Evolutionary conservation across 35 echinoderm and acorn worm species (phyloP), one percentile per base, ranked within the genome.

Genomic region (Apostichopus japonicus): DNA sequence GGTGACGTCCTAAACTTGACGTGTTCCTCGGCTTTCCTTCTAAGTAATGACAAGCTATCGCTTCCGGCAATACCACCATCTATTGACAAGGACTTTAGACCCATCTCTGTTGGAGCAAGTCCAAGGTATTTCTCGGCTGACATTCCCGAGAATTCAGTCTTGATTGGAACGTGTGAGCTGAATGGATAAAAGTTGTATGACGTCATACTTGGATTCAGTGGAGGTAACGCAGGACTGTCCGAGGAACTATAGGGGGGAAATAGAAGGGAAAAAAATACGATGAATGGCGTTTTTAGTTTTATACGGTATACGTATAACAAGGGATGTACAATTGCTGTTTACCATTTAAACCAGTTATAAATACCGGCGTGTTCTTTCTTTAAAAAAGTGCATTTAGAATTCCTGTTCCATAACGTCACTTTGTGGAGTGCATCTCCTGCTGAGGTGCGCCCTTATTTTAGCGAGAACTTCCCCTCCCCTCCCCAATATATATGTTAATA

Each of bases 161-260:
- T 90, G 87, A 90, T 90, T 72, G 62, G 87, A 51, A 90, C 71
- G 15, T 71, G 62, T 6, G 63, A 51, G 71, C 71, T 53, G 71
- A 90, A 90, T 90, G 87, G 87, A 77, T 90, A 90, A 77, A 90
- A 90, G 87, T 77, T 90, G 87, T 90, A 90, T 77, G 87, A 77
- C 71, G 87, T 71, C 71, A 90, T 71, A 75, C 83, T 87, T 17
- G 63, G 24, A 77, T 71, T 77, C 6, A 77, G n/a, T 77, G 87
- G 87, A 13, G 71, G 62, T 57, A 77, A 77, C 24, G 87, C 62
- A 19, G 87, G 63, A 24, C 25, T 90, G 71, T 90, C 71, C 14
- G 71, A 71, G 7, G 87, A 90, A 23, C 87, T 90, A 22, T 10
- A 86, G 23, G 44, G 15, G 4, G 19, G 53, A 16, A 72, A 19